These are phyloP conservation scores for Nesogale talazaci DNA, from an alignment of 2,113 vertebrate genomes.

Conservation along the genomic window DNA sequence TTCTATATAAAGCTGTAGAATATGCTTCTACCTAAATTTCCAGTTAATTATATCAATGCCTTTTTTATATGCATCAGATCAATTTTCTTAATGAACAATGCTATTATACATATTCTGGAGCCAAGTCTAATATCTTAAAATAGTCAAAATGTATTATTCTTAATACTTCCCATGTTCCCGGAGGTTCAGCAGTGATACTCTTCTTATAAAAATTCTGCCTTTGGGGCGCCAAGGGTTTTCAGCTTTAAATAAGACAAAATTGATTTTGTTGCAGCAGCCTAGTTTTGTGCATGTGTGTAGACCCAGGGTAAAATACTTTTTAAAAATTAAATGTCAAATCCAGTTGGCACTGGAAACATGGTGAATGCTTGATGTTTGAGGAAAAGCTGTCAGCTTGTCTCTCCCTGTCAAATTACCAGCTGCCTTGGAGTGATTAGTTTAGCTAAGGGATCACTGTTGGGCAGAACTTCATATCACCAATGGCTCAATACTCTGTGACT, in stretches of 20 bases:
- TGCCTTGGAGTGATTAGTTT: constrained; percentile 81
- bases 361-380: constrained; percentile 71
- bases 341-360: constrained; percentile 76
- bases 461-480: constrained; percentile 55
- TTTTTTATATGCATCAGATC: constrained; percentile 36
- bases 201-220: constrained; percentile 63
- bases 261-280: constrained; percentile 61
- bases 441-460: constrained; percentile 71
- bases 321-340: constrained; percentile 85
- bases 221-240: constrained; percentile 63
- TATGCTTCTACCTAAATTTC: neutral
- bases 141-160: constrained; percentile 70
- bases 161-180: constrained; percentile 66
- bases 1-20: neutral
- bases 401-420: constrained; percentile 82
- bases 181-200: constrained; percentile 7
- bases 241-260: constrained; percentile 77
- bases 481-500: constrained; percentile 41
- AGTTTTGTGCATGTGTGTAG: constrained; percentile 20
- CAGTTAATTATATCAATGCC: constrained; percentile 42
- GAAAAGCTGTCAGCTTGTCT: constrained; percentile 81
- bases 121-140: constrained; percentile 48
- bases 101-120: constrained; percentile 42
- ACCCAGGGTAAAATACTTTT: constrained; percentile 77
- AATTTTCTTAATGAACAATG: constrained; percentile 65